Base-by-base conservation (phyloP, 2,888 invertebrate genomes). In the Meiosimyza decipiens region DNA sequence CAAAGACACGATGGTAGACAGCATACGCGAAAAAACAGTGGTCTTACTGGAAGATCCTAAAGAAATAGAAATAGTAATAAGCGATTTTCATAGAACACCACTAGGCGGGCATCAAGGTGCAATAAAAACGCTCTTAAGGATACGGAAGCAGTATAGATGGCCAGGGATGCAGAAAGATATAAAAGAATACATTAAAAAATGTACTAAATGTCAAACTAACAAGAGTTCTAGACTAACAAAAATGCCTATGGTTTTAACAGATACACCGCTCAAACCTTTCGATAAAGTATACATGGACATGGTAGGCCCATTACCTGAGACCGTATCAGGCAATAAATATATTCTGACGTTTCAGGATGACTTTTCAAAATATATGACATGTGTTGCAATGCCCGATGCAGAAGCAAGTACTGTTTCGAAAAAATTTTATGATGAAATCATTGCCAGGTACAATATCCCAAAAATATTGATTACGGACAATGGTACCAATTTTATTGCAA, bases 341-440 rank as follows among this genome's bases (percentile, higher is more conserved):
- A 65, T 73, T 5, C n/a, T 72, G n/a, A 22, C 22, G 2, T 22
- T 22, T 22, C 22, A 22, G 22, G 22, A 22, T 22, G 22, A 22
- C 2, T 22, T 22, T 22, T 22, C 22, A 22, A 22, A 22, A 22
- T 22, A 22, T 22, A 22, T 22, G 22, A 2, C 22, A 72, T 67
- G 51, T 51, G 71, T 47, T 55, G 67, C 72, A 3, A 52, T 75
- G 60, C 64, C 71, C 0, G 59, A 75, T 55, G 67, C 64, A 55
- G 72, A 72, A 57, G 70, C 68, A 40, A n/a, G 54, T n/a, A 75
- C 73, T 3, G 71, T 73, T 47, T 64, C 72, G 22, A 62, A 22
- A 2, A 22, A 22, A 22, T 22, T 22, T 22, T 22, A 22, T 22
- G 22, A 22, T 2, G 66, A 57, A 51, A 49, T 64, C 2, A 54